phyloP scores from a whole-genome alignment of 2,888 invertebrate species.

The Hypselothyrea guttata region DNA sequence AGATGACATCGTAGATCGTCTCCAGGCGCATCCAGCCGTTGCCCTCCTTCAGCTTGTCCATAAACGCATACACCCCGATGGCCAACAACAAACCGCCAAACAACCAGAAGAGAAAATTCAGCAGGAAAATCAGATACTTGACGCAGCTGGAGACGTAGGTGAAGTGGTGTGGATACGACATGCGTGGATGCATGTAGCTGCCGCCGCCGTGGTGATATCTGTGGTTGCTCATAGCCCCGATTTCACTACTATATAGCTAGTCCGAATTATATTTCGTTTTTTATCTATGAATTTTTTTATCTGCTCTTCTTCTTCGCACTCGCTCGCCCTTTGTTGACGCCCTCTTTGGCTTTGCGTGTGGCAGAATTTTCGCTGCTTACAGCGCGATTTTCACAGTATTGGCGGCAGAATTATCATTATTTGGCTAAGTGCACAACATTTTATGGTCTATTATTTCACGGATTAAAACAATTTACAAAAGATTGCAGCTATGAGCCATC shows the following conservation, averaged over 20 bases:
- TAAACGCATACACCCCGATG: conserved; percentile 94
- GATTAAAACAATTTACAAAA: conserved; percentile 16
- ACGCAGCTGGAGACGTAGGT: conserved; percentile 82
- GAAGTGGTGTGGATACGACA: conserved; percentile 80
- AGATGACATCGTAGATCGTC: conserved; percentile 93
- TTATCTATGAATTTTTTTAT: conserved; percentile 12
- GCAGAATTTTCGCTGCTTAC: conserved; percentile 10
- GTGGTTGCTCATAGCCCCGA: conserved; percentile 78
- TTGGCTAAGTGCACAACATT: conserved; percentile 4
- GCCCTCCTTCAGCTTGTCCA: conserved; percentile 93
- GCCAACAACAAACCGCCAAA: conserved; percentile 93
- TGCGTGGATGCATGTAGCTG: conserved; percentile 77
- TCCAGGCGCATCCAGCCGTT: conserved; percentile 91
- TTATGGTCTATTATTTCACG: conserved; percentile 6
- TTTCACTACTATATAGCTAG: not conserved
- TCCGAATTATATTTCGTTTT: conserved; percentile 10
- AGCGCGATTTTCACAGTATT: conserved; percentile 20
- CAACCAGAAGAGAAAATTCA: conserved; percentile 86
- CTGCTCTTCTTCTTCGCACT: conserved; percentile 32
- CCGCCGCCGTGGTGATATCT: conserved; percentile 79
- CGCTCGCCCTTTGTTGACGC: conserved; percentile 61
- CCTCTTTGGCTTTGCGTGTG: conserved; percentile 66
- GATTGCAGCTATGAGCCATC: conserved; percentile 8
- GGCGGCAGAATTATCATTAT: not conserved
- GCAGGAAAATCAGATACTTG: conserved; percentile 82